These are phyloP conservation scores for Leiothrix lutea DNA, from an alignment of 2,113 vertebrate genomes.

Conservation along the genomic window DNA sequence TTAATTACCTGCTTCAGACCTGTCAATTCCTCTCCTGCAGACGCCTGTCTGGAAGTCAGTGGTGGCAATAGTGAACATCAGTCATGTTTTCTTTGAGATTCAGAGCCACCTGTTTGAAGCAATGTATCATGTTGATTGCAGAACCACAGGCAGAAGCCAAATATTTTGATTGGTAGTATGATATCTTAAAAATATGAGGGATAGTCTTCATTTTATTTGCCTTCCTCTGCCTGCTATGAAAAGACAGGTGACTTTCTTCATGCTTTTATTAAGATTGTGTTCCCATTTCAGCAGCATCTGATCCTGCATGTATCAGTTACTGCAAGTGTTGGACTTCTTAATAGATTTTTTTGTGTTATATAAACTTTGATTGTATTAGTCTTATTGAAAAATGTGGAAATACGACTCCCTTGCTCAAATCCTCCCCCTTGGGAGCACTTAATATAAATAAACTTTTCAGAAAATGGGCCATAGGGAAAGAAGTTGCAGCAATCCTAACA, in stretches of 20 bases:
- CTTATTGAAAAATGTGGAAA: not conserved
- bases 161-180: not conserved
- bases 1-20: not conserved
- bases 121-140: not conserved
- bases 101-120: not conserved
- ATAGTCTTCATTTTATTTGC: not conserved
- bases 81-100: not conserved
- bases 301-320: not conserved
- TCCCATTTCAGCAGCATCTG: not conserved
- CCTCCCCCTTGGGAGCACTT: not conserved
- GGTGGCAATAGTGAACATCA: not conserved
- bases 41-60: not conserved
- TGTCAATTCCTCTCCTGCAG: not conserved
- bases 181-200: not conserved
- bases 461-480: not conserved
- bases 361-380: not conserved
- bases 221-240: not conserved
- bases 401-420: accelerated
- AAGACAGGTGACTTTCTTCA: not conserved
- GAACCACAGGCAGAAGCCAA: not conserved
- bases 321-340: not conserved
- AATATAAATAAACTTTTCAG: not conserved
- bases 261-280: not conserved
- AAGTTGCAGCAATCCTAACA: not conserved
- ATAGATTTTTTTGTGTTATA: not conserved